Evolutionary conservation across 2,113 vertebrate species (phyloP), one percentile per base, ranked within the genome.

Genomic region (Apaloderma vittatum): DNA sequence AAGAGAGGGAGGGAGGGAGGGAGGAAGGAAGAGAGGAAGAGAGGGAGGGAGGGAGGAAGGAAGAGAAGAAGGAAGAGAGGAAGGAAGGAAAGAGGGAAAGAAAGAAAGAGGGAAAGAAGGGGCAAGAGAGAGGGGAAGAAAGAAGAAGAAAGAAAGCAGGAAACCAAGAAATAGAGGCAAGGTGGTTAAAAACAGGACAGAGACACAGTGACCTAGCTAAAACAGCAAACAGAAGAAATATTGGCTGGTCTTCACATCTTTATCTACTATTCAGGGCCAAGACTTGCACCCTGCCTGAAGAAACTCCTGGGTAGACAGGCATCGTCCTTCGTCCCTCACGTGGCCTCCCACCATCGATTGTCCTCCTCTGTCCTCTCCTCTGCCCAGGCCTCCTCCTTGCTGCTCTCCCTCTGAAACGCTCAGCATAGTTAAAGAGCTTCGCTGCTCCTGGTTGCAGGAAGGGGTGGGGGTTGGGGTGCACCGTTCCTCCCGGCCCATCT

Each of bases 291-390:
- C 4, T 80, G 36, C 15, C n/a, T 67, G 18, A 67, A 72, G 17
- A 52, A 87, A 5, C 30, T 63, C 43, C 37, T 59, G 24, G 1
- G 21, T 43, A 37, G 36, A 27, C 43, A 49, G 12, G 8, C 9
- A 3, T 43, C 27, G 57, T 59, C 22, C 57, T 57, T 34, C 48
- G 26, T 13, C 17, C 37, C 14, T 65, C 0, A 0, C 12, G 1
- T 27, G 27, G 58, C 27, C 66, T 59, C 45, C 36, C 32, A 10
- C 22, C 12, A 37, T 9, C 0, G 1, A 45, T 3, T 43, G 9
- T 11, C n/a, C n/a, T 86, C 21, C 54, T 49, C 40, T 52, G 29
- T 43, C 37, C 17, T 15, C 46, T 36, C 14, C 51, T 63, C 72
- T 59, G 59, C 23, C 37, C 36, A 52, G 46, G 40, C 19, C 12